phyloP scores from a whole-genome alignment of 2,888 invertebrate genomes.

The Drosophila melanocephala region DNA sequence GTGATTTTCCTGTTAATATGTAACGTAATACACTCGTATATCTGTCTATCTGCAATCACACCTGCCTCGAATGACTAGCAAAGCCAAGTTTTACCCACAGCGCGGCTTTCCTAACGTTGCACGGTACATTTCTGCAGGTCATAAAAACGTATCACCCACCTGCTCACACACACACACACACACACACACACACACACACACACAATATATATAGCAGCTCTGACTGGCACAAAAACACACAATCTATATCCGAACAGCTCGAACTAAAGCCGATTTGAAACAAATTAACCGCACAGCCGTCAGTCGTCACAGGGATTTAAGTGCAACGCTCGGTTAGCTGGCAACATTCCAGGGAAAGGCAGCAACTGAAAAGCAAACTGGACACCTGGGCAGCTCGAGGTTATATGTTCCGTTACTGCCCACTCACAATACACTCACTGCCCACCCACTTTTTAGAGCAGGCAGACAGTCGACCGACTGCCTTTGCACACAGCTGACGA shows the following conservation, averaged over 20 bases:
- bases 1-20: neutral
- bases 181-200: slow-evolving; percentile 21
- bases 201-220: neutral
- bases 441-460: neutral
- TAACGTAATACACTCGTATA: neutral
- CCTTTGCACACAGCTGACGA: slow-evolving; percentile 46
- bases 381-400: slow-evolving; percentile 13
- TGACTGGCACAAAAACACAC: neutral
- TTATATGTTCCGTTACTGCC: slow-evolving; percentile 14
- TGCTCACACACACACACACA: slow-evolving; percentile 28
- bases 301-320: slow-evolving; percentile 68
- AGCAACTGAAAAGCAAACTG: slow-evolving; percentile 10
- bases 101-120: slow-evolving; percentile 15
- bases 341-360: slow-evolving; percentile 66
- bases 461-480: neutral
- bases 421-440: neutral
- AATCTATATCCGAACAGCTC: neutral
- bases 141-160: slow-evolving; percentile 54
- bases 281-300: slow-evolving; percentile 73
- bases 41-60: neutral
- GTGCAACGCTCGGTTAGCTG: slow-evolving; percentile 67
- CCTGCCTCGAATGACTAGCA: neutral
- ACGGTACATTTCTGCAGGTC: slow-evolving; percentile 25
- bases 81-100: slow-evolving; percentile 7
- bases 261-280: slow-evolving; percentile 70